A percentile compares a stretch with the other conserved stretches of the same genome.
phyloP scores from a whole-genome alignment of 2,797 vertebrate genomes.

The Eupleurogrammus muticus region DNA sequence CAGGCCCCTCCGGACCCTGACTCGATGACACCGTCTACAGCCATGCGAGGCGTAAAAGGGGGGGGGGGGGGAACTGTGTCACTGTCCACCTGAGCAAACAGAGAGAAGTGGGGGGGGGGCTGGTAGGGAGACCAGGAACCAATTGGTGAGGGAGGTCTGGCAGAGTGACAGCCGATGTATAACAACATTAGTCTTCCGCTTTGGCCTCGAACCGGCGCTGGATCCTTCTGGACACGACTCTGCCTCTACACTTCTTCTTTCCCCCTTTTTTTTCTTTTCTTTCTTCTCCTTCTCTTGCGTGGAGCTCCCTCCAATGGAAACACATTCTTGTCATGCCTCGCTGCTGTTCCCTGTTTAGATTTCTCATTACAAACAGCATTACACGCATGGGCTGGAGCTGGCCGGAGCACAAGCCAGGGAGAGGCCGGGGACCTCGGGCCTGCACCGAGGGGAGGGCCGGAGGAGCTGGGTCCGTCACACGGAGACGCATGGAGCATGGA shows the following conservation, averaged over 20 bases:
- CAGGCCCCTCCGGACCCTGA: constrained; percentile 87
- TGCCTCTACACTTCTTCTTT: constrained; percentile 84
- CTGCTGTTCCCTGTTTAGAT: constrained; percentile 97
- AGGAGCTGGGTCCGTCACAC: constrained; percentile 34
- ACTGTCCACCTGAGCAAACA: constrained; percentile 99
- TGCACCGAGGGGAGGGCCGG: constrained; percentile 48
- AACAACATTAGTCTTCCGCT: constrained; percentile 99
- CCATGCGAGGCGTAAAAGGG: constrained; percentile 83
- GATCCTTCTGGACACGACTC: constrained; percentile 76
- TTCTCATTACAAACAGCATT: constrained; percentile 97
- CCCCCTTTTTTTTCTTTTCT: constrained; percentile 60
- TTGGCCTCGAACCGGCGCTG: constrained; percentile 84
- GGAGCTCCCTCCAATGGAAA: constrained; percentile 95
- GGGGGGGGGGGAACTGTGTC: constrained; percentile 87
- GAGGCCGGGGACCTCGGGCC: constrained; percentile 67
- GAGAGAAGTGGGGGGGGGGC: constrained; percentile 30
- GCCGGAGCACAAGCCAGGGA: constrained; percentile 78
- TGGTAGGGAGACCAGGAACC: constrained; percentile 85
- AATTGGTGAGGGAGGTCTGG: constrained; percentile 92
- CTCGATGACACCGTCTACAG: constrained; percentile 92
- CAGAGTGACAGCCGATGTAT: constrained; percentile 91
- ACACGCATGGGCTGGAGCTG: constrained; percentile 87
- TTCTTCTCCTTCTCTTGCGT: constrained; percentile 83
- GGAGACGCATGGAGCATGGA: constrained; percentile 3
- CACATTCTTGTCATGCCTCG: constrained; percentile 99